Evolutionary conservation across 2,888 invertebrate species (phyloP).

Genomic region (Mesorhabditis spiculigera): DNA sequence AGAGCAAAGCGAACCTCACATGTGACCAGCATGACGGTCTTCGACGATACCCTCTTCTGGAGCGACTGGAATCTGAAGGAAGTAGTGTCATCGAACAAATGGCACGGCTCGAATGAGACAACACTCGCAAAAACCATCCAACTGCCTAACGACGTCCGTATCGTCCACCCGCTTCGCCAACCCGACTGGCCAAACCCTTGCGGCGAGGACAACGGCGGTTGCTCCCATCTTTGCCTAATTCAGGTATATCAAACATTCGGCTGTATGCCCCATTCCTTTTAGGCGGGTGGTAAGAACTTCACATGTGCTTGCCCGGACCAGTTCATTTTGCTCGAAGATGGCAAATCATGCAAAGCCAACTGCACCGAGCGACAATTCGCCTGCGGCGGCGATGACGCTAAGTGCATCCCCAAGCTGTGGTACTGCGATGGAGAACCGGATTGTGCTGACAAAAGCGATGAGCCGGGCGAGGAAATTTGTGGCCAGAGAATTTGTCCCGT

Average conservation of each 20-base stretch:
- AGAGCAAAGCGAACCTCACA: constrained; percentile 65
- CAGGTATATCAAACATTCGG: constrained; percentile 43
- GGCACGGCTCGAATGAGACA: constrained; percentile 66
- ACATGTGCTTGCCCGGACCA: constrained; percentile 90
- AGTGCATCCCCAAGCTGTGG: constrained; percentile 79
- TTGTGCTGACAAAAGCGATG: constrained; percentile 94
- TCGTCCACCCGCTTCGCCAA: constrained; percentile 63
- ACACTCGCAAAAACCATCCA: constrained; percentile 53
- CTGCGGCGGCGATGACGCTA: constrained; percentile 69
- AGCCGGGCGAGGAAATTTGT: constrained; percentile 61
- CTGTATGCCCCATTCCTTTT: neutral
- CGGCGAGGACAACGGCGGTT: constrained; percentile 85
- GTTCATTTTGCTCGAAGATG: constrained; percentile 69
- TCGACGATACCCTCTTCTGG: constrained; percentile 89
- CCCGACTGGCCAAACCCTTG: constrained; percentile 86
- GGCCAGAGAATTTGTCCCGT: constrained; percentile 53
- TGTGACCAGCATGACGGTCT: constrained; percentile 86
- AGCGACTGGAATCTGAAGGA: constrained; percentile 93
- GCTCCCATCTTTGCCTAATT: constrained; percentile 89
- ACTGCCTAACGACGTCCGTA: constrained; percentile 56
- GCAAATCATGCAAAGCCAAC: constrained; percentile 65
- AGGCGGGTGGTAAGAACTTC: constrained; percentile 65
- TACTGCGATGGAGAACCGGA: constrained; percentile 67
- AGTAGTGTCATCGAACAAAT: constrained; percentile 85
- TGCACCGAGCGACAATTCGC: constrained; percentile 85